Base-by-base conservation (phyloP, 2,113 vertebrate genomes). In the Tupaia tana region DNA sequence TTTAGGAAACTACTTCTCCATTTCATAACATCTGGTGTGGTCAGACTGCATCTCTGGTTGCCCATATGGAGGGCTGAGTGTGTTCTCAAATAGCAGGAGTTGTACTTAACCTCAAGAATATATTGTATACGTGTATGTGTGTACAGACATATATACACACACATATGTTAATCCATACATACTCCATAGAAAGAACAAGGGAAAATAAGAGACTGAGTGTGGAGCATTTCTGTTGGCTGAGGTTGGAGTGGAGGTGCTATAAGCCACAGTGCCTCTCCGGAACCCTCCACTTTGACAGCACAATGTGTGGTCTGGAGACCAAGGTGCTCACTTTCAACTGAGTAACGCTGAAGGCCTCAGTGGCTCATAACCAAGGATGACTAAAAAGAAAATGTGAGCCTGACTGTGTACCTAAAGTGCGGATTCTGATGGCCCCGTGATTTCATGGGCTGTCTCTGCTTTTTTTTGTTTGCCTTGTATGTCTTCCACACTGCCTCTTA, bases 311-410 rank as follows among this genome's bases (percentile, higher is more conserved):
- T 93, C 56, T 43, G 64, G 61, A 90, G 20, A 31, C 24, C 27
- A 69, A 1, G 6, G 25, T 29, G 4, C 2, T 10, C 43, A 56
- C 19, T 20, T 81, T 84, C 63, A 25, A 9, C 11, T 22, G 25
- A 43, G 52, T 58, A 66, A 86, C 52, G 58, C 5, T 52, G n/a
- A 77, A 34, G 5, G 2, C 12, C 27, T 82, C 58, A 77, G 0
- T 4, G 7, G 7, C 2, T 31, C 12, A 19, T 54, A 59, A 13
- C 4, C 20, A 2, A 73, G 8, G 2, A 12, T 9, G n/a, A 56
- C 6, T 86, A 69, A 64, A 15, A 64, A 31, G 31, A 3, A 73
- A 43, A 69, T 25, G 24, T 12, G 34, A 70, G 18, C 8, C 14
- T 43, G 43, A 34, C 3, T 77, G 10, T 27, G 9, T 9, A 66